Evolutionary conservation across 2,797 vertebrate species (phyloP).

Genomic region (Amblyraja radiata): DNA sequence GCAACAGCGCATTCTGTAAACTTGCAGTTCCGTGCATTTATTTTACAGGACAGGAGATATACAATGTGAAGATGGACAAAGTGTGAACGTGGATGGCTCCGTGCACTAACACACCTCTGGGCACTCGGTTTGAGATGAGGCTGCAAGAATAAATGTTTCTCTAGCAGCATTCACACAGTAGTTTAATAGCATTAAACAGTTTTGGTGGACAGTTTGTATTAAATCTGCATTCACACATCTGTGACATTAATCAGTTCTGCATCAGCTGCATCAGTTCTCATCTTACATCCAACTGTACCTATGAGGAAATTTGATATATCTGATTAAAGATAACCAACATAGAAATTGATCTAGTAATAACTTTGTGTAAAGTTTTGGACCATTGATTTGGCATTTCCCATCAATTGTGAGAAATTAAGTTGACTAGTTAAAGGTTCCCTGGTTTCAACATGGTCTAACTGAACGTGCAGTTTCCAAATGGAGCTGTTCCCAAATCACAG

Average conservation of each 20-base stretch:
- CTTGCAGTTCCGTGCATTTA: neutral
- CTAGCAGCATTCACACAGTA: neutral
- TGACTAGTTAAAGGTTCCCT: too few relatives aligned
- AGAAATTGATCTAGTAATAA: neutral
- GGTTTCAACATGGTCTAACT: too few relatives aligned
- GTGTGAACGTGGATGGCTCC: neutral
- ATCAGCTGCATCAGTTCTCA: neutral
- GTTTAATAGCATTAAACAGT: neutral
- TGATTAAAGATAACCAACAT: neutral
- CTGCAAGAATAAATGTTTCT: neutral
- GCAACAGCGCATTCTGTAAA: neutral
- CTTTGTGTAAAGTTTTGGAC: neutral
- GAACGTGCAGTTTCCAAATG: too few relatives aligned
- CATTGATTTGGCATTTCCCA: too few relatives aligned
- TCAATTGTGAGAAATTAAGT: too few relatives aligned
- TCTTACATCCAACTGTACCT: neutral
- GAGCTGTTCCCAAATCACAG: too few relatives aligned
- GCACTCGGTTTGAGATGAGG: neutral
- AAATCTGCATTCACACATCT: neutral
- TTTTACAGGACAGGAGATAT: neutral
- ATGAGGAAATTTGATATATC: too few relatives aligned
- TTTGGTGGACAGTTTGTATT: neutral
- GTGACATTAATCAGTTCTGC: too few relatives aligned
- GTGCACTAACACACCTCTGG: too few relatives aligned
- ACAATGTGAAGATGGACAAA: neutral